phyloP scores from a whole-genome alignment of 2,113 vertebrate species.

The Syngnathus typhle region DNA sequence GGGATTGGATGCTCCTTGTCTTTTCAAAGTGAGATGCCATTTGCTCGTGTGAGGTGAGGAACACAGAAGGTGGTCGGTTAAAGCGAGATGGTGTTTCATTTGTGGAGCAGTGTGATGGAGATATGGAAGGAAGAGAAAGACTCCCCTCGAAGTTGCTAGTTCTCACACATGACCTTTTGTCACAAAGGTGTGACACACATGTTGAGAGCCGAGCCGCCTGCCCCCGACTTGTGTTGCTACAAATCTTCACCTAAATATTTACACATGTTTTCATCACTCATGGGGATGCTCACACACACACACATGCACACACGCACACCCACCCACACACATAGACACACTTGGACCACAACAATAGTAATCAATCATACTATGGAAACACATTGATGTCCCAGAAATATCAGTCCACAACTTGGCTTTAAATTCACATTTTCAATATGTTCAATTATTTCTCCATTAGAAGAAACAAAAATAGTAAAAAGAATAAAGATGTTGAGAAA shows the following conservation, averaged over 20 bases:
- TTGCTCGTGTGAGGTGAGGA: conserved; percentile 41
- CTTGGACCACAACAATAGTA: background rate
- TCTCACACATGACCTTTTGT: conserved; percentile 66
- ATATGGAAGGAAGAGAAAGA: conserved; percentile 24
- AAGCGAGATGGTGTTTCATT: conserved; percentile 49
- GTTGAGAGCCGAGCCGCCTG: conserved; percentile 14
- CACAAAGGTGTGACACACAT: conserved; percentile 58
- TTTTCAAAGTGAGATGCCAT: conserved; percentile 36
- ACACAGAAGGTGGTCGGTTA: conserved; percentile 26
- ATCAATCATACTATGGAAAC: too few species aligned
- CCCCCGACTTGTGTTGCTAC: conserved; percentile 8
- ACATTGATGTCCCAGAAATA: too few species aligned
- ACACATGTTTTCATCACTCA: background rate
- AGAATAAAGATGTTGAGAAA: too few species aligned
- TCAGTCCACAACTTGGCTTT: too few species aligned
- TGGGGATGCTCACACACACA: background rate
- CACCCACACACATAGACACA: background rate
- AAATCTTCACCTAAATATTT: conserved; percentile 48
- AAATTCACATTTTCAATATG: too few species aligned
- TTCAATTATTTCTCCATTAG: too few species aligned
- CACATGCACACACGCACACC: background rate
- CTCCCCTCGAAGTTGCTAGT: conserved; percentile 54
- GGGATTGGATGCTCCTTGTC: conserved; percentile 29
- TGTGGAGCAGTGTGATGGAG: conserved; percentile 45
- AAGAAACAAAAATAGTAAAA: too few species aligned